Percentiles rank a stretch among this genome's conserved stretches.
These are phyloP conservation scores for Stenichneumon culpator DNA, from an alignment of 2,888 invertebrate genomes.

Conservation along the genomic window DNA sequence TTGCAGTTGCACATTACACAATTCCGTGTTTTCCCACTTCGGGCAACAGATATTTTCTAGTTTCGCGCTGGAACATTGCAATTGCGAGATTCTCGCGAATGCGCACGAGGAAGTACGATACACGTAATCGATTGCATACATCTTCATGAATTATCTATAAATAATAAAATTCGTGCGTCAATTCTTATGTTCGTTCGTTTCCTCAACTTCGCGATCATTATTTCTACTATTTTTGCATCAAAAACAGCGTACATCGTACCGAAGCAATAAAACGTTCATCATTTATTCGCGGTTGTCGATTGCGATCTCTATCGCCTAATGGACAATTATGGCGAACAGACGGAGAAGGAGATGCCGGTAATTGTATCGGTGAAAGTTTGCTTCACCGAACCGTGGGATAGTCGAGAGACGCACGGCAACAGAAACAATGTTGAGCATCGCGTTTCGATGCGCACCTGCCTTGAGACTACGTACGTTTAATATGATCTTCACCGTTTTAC, in stretches of 20 bases:
- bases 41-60: slow-evolving; percentile 1
- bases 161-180: slow-evolving; percentile 12
- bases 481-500: background rate
- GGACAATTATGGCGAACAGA: slow-evolving; percentile 3
- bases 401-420: background rate
- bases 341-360: slow-evolving; percentile 6
- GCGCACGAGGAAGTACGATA: slow-evolving; percentile 35
- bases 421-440: slow-evolving; percentile 10
- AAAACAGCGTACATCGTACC: background rate
- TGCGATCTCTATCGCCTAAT: slow-evolving; percentile 14
- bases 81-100: slow-evolving; percentile 9
- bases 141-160: slow-evolving; percentile 3
- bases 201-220: background rate
- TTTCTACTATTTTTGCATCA: background rate
- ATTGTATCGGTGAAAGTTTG: slow-evolving; percentile 51
- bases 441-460: background rate
- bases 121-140: slow-evolving; percentile 13
- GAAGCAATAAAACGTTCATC: background rate
- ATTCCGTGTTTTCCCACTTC: background rate
- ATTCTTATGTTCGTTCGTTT: background rate
- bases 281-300: slow-evolving; percentile 2
- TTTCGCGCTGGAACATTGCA: background rate
- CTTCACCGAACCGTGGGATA: slow-evolving; percentile 45
- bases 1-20: slow-evolving; percentile 19
- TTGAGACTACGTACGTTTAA: background rate